Base-by-base conservation (phyloP, 2,888 invertebrate genomes). In the Notodonta dromedarius region DNA sequence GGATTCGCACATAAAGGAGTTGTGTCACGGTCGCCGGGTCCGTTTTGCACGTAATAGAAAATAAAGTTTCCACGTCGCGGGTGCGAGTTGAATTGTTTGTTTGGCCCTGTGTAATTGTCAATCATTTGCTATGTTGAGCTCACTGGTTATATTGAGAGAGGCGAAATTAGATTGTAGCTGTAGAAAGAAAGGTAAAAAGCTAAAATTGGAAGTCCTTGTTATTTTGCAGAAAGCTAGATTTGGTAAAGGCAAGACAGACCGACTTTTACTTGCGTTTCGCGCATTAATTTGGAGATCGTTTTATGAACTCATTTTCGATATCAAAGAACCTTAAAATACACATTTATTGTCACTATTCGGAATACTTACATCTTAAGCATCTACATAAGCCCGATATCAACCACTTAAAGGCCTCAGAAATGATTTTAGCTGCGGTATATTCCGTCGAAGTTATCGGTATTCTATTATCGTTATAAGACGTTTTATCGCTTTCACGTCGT, bases 401-500 rank as follows among this genome's bases (percentile, higher is more conserved):
- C 16, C 4, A 32, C 32, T 50, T 50, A 50, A 52, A 32, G 32
- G 24, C 32, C 6, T 52, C 13, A 52, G 32, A 52, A 52, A 52
- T 32, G 32, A 52, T 32, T 52, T 24, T 54, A 39, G 39, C 14
- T 39, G 39, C 35, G 54, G 12, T 35, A 39, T 53, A 54, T 54
- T 39, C 8, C 39, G 39, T 8, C 54, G 39, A 35, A 39, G 35
- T 54, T 35, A 54, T 54, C 54, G 54, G 8, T 54, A 54, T 54
- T 39, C 54, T 54, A 54, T 54, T 54, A 54, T 52, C 52, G 52
- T 52, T 52, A 52, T 32, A 6, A 52, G 52, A 54, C 39, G 12
- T 54, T 54, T 54, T 54, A 54, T 54, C 54, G 54, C 39, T 39
- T 11, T 54, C 39, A 54, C 54, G 14, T 54, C 54, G 54, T 54